Evolutionary conservation across 2,113 vertebrate genomes (phyloP).

Genomic region (Tragelaphus imberbis): DNA sequence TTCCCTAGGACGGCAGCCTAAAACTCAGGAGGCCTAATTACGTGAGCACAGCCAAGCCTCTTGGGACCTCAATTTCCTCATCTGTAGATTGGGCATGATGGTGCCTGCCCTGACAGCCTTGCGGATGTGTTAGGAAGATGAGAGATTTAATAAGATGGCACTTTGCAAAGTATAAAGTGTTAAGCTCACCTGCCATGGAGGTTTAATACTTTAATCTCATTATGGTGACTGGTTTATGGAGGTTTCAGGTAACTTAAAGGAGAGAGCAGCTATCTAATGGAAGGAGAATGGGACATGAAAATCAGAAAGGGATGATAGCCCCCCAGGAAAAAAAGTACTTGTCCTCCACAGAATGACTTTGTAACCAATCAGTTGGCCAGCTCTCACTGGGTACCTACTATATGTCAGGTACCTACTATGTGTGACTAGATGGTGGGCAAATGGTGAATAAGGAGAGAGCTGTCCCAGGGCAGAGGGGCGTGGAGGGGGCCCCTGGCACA

Average conservation of each 20-base stretch:
- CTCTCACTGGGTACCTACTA: background rate
- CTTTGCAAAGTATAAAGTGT: background rate
- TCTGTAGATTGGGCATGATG: conserved; percentile 27
- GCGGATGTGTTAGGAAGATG: background rate
- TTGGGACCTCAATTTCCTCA: background rate
- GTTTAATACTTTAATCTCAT: background rate
- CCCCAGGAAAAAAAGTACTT: background rate
- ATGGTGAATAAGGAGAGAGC: background rate
- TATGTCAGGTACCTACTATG: background rate
- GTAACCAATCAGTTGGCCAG: background rate
- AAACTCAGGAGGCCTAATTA: background rate
- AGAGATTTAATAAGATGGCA: background rate
- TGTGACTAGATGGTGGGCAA: background rate
- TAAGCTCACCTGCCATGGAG: background rate
- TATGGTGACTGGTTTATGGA: background rate
- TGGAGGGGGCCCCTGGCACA: background rate
- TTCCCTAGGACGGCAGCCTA: background rate
- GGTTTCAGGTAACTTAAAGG: background rate
- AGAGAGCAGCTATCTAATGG: background rate
- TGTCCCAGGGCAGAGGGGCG: background rate
- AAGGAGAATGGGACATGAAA: background rate
- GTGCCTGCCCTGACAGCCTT: background rate
- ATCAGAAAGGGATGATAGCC: background rate
- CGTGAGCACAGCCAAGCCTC: background rate
- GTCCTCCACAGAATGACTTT: background rate